phyloP scores from a whole-genome alignment of 2,797 vertebrate genomes.

The Sarcoramphus papa region DNA sequence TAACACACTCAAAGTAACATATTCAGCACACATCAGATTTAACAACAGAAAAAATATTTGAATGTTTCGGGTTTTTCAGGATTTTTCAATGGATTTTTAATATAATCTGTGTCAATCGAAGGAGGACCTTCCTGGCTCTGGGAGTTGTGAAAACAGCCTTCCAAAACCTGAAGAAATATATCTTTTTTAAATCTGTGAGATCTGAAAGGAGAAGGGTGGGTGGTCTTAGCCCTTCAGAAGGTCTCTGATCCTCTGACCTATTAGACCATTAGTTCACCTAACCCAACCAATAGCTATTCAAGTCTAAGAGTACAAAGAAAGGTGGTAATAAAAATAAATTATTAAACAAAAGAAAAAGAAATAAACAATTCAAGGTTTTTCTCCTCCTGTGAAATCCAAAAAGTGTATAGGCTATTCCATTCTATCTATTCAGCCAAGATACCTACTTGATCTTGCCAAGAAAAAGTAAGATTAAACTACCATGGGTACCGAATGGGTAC shows the following conservation, averaged over 20 bases:
- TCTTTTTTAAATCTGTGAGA: neutral
- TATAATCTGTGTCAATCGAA: neutral
- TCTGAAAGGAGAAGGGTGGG: conserved; percentile 35
- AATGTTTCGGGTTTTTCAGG: neutral
- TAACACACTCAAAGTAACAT: neutral
- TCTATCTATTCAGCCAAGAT: neutral
- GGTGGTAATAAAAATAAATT: conserved; percentile 61
- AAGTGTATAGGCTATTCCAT: neutral
- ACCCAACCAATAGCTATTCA: neutral
- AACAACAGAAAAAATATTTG: neutral
- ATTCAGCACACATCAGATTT: neutral
- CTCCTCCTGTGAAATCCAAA: neutral
- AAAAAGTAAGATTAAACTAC: neutral
- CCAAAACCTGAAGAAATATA: neutral
- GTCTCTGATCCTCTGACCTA: conserved; percentile 56
- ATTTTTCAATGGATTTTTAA: neutral
- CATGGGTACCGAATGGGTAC: neutral
- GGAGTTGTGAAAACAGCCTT: neutral
- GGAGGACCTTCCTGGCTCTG: neutral
- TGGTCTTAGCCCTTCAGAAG: conserved; percentile 50
- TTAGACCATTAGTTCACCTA: conserved; percentile 41
- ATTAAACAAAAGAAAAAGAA: conserved; percentile 18
- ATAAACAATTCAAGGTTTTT: neutral
- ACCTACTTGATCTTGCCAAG: neutral
- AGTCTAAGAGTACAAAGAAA: conserved; percentile 19